Base-by-base conservation (phyloP, 2,888 invertebrate genomes). In the Agrotis clavis region DNA sequence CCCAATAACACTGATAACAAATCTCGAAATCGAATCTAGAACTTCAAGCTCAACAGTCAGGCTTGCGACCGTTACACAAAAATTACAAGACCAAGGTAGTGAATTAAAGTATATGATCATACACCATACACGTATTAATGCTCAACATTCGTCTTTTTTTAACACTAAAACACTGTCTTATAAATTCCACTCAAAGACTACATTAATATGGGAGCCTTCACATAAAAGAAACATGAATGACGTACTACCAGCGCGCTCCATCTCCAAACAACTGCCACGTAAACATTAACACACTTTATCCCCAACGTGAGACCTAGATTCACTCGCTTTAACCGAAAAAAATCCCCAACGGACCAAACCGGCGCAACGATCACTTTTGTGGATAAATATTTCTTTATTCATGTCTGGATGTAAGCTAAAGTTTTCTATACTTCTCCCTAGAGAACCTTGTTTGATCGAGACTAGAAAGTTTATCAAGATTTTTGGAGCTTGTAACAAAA, bases 331-430 rank as follows among this genome's bases (percentile, higher is more conserved):
- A 82, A 79, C 79, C 62, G 62, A 68, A 80, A 71, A 69, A 73
- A 74, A 71, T 13, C 54, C 83, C 83, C 70, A 56, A 41, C 48
- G 77, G 77, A 59, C 61, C 47, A 30, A 66, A 68, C 65, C 51
- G n/a, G 70, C 63, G 59, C 83, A 71, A 41, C 82, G 67, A 78
- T 81, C 72, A 74, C 74, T 83, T 83, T 53, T 68, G 70, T 74
- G 72, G 68, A 81, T 73, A 82, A 83, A 83, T 81, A 77, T 82
- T 83, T 82, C 83, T 82, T 74, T 83, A 81, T 78, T 72, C 71
- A 71, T 67, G 77, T 66, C 70, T 68, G 53, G 53, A 71, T 79
- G 48, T 71, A 68, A 65, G 59, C 61, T 71, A 70, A 79, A 75
- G 47, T 62, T 79, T 62, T 74, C 56, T 78, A 65, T 74, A 78